These are phyloP conservation scores for Proisotoma minuta DNA, from an alignment of 2,888 invertebrate genomes.

Conservation along the genomic window DNA sequence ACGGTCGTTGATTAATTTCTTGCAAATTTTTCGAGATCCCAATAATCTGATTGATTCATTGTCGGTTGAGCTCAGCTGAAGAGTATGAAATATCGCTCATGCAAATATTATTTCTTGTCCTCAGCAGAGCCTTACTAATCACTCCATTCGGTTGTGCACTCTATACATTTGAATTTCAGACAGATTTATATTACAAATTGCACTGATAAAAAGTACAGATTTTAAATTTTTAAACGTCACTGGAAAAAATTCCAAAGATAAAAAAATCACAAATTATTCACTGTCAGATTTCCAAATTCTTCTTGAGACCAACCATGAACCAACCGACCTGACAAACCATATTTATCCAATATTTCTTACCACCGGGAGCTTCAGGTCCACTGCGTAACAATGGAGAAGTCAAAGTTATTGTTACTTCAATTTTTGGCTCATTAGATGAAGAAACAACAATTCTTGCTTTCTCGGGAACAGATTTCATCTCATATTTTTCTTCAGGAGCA, in stretches of 20 bases:
- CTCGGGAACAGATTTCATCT: constrained; percentile 74
- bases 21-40: background rate
- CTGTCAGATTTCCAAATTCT: background rate
- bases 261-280: background rate
- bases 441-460: constrained; percentile 79
- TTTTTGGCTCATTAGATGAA: constrained; percentile 62
- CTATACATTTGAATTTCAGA: background rate
- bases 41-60: constrained; percentile 13
- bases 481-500: constrained; percentile 71
- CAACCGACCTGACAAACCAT: constrained; percentile 35
- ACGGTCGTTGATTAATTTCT: background rate
- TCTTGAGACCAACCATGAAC: constrained; percentile 38
- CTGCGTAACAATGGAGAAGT: constrained; percentile 88
- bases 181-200: background rate
- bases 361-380: constrained; percentile 48
- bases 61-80: constrained; percentile 6
- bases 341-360: constrained; percentile 38
- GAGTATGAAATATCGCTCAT: background rate
- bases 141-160: constrained; percentile 8
- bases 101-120: constrained; percentile 14
- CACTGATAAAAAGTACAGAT: too few relatives aligned
- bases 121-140: constrained; percentile 35
- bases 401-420: constrained; percentile 78
- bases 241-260: too few relatives aligned
- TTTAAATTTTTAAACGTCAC: too few relatives aligned